Base-by-base conservation (phyloP, 2,113 vertebrate genomes). In the Verasper variegatus region DNA sequence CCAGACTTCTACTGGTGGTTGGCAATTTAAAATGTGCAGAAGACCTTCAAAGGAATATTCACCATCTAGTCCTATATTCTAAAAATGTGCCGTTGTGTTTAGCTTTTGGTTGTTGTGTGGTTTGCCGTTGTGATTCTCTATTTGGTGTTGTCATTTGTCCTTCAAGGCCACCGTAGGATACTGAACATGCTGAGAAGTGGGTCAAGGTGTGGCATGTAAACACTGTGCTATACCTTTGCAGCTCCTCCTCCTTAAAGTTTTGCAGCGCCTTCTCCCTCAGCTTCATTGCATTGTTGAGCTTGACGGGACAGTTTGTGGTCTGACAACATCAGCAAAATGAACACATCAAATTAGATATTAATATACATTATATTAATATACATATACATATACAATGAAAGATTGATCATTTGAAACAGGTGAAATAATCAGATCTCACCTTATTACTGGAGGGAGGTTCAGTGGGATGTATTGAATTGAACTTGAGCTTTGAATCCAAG, bases 261-360 rank as follows among this genome's bases (percentile, higher is more conserved):
- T 95, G 94, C 13, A 97, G 89, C 40, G 95, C 96, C 54, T 91
- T 93, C 82, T 96, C 95, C 56, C 97, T 94, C 76, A 97, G 87
- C 84, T 98, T 95, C 71, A 96, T 92, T 0, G 97, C 93, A 0
- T 93, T 91, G 83, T 99, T 99, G 80, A 98, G 90, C 91, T 95
- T 97, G 78, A 97, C 91, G 0, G 95, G 94, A 77, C 86, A 51
- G 11, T 70, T 94, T 76, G 92, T 88, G 12, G 67, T 87, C 98
- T 98, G 91, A 73, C 59, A 67, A 37, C 45, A 71, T 21, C 3
- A 62, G 21, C 68, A 52, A 45, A 56, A 68, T 15, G 23, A 60
- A 68, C 11, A 66, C 24, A 47, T n/a, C 20, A 21, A 42, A 45
- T 20, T 17, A 3, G 11, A 62, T 59, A 21, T 60, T 21, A 21